These are phyloP conservation scores for Hozukius guyotensis DNA, from an alignment of 2,797 vertebrate genomes.

Conservation along the genomic window DNA sequence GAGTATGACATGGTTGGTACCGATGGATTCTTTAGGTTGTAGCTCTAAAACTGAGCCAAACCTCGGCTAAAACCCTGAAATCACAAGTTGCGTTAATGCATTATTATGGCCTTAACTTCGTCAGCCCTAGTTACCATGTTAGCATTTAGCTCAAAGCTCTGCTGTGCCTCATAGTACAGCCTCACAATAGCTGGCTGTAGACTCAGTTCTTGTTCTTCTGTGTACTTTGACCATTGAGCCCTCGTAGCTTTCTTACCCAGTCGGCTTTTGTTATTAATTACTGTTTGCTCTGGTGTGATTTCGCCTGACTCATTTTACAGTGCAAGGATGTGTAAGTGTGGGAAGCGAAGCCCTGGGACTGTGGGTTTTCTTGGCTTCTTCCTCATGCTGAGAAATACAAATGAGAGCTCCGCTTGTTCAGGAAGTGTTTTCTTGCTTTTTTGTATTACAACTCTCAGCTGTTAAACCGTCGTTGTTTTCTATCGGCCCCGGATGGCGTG, in stretches of 20 bases:
- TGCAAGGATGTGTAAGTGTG: constrained; percentile 37
- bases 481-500: constrained; percentile 14
- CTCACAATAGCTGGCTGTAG: not conserved
- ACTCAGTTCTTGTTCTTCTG: not conserved
- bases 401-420: constrained; percentile 39
- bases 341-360: constrained; percentile 6
- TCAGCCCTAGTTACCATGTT: not conserved
- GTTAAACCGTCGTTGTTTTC: constrained; percentile 25
- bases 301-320: constrained; percentile 43
- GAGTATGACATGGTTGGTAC: no score
- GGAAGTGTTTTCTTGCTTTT: constrained; percentile 51
- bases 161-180: not conserved
- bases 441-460: constrained; percentile 18
- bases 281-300: constrained; percentile 64
- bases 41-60: no score
- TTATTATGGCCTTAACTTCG: no score
- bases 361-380: constrained; percentile 40
- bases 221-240: constrained; percentile 13
- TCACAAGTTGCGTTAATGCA: no score
- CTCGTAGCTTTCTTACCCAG: not conserved
- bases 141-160: not conserved
- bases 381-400: constrained; percentile 33
- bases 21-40: no score
- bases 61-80: accelerated
- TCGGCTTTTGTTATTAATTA: constrained; percentile 24